Evolutionary conservation across 2,888 invertebrate genomes (phyloP).

Genomic region (Phengaris arion): DNA sequence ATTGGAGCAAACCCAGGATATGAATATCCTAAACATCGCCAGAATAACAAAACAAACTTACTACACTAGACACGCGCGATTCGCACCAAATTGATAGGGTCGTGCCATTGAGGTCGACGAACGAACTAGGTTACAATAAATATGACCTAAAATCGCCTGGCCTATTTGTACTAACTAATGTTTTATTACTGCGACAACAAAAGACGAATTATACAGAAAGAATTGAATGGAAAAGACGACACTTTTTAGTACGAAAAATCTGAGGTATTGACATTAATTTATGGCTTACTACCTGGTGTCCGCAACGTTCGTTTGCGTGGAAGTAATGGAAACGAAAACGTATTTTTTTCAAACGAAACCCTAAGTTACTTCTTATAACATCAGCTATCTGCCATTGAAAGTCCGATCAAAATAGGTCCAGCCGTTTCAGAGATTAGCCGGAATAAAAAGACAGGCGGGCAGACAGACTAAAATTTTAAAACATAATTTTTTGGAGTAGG

Average conservation of each 20-base stretch:
- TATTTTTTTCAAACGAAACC: too few species aligned
- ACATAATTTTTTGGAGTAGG: too few species aligned
- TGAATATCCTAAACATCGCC: conserved; percentile 1
- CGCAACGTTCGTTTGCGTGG: too few species aligned
- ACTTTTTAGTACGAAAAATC: not conserved
- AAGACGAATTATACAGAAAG: not conserved
- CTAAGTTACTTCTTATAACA: too few species aligned
- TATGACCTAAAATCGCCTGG: conserved; percentile 23
- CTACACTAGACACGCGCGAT: not conserved
- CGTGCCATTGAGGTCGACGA: conserved; percentile 8
- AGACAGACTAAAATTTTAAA: too few species aligned
- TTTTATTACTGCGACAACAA: not conserved
- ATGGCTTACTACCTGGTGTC: too few species aligned
- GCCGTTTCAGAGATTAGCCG: too few species aligned
- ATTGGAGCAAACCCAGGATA: conserved; percentile 12
- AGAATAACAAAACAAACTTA: conserved; percentile 2
- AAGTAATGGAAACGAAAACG: too few species aligned
- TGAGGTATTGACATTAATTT: too few species aligned
- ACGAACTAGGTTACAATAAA: conserved; percentile 17
- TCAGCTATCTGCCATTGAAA: too few species aligned
- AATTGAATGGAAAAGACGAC: not conserved
- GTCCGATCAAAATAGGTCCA: too few species aligned
- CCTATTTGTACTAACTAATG: conserved; percentile 7
- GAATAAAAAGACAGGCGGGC: too few species aligned
- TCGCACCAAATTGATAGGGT: conserved; percentile 12